Evolutionary conservation across 2,797 vertebrate species (phyloP), one percentile per base, ranked within the genome.

Genomic region (Propithecus deckenii): DNA sequence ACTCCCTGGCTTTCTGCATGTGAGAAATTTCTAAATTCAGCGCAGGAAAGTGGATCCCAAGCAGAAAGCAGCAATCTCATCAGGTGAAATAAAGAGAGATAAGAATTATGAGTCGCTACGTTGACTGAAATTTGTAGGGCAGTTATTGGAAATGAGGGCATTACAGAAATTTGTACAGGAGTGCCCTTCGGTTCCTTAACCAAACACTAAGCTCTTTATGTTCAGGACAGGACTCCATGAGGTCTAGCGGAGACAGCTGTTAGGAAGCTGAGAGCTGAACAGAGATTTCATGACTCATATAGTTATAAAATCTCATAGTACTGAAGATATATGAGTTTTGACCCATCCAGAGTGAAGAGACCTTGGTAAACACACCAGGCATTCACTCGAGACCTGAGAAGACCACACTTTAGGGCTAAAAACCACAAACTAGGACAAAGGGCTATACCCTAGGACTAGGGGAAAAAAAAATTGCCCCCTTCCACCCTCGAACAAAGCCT

Each of bases 41-140:
- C 65, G 7, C 10, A 81, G 11, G 14, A 7, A 78, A 46, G 17
- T 85, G 14, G 41, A 92, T 20, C 18, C 11, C 91, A 83, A 74
- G 32, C 25, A 89, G 28, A 94, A 92, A 89, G 30, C 52, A 94
- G n/a, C n/a, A 94, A 15, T 91, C 67, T 93, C 35, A 61, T 67
- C 69, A 3, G 7, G 8, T 50, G 28, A 89, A 93, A 28, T 55
- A 76, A 88, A 86, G 32, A 59, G n/a, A 74, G 23, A 92, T 50
- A 43, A 85, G 35, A 85, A 41, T 93, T 90, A 92, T 76, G 25
- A 84, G 18, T 35, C 92, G n/a, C 30, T 76, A 32, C 38, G 5
- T 7, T 92, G n/a, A 91, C 22, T 91, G 25, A 91, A 91, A 95
- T 76, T 28, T 91, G 5, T 43, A 15, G 17, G n/a, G 55, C 7